Evolutionary conservation across 92 coral and sea anemone genomes (phyloP).

Genomic region (Phenganax marumi): DNA sequence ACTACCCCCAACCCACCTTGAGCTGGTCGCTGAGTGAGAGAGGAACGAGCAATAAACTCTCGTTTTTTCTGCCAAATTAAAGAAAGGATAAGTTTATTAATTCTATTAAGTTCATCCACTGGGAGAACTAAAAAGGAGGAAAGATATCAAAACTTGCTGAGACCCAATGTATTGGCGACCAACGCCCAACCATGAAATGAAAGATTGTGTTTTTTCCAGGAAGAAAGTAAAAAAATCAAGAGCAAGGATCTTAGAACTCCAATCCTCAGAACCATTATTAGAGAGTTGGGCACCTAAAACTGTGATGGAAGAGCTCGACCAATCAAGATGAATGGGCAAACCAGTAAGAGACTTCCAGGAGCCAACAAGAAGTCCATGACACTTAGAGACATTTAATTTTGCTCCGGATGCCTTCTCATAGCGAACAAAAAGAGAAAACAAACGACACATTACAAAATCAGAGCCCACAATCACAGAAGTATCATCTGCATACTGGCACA

Average conservation of each 20-base stretch:
- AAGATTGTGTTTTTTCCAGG: slow-evolving; percentile 23
- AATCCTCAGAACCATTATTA: neutral
- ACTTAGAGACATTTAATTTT: neutral
- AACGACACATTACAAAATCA: neutral
- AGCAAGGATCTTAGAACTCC: slow-evolving; percentile 12
- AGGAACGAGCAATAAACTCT: neutral
- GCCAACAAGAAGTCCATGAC: slow-evolving; percentile 34
- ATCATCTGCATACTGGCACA: slow-evolving; percentile 50
- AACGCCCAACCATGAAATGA: slow-evolving; percentile 24
- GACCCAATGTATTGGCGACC: slow-evolving; percentile 32
- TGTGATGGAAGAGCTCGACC: neutral
- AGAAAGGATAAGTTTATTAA: neutral
- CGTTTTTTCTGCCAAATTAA: neutral
- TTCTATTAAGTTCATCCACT: neutral
- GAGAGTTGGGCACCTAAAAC: slow-evolving; percentile 30
- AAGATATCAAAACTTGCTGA: slow-evolving; percentile 43
- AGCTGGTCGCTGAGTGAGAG: neutral
- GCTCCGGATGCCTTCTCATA: slow-evolving; percentile 17
- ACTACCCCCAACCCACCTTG: neutral
- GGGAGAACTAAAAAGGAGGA: neutral
- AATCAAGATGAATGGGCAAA: neutral
- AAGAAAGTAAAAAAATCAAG: neutral
- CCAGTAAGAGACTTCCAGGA: too few species aligned
- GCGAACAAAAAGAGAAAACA: neutral
- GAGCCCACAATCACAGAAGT: slow-evolving; percentile 26